Evolutionary conservation across 2,113 vertebrate genomes (phyloP), one percentile per base, ranked within the genome.

Genomic region (Lampris incognitus): DNA sequence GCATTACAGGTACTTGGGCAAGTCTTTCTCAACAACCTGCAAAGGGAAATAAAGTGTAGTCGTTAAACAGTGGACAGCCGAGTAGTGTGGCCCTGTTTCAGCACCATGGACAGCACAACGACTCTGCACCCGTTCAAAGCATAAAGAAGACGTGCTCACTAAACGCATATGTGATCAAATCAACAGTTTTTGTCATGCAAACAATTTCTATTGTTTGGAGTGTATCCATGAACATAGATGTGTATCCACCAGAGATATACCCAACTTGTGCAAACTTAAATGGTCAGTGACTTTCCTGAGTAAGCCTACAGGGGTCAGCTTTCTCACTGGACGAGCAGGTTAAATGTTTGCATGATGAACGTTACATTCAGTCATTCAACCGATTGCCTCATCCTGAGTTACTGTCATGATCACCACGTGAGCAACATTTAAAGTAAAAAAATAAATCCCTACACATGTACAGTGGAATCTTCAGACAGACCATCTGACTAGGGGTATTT

Each of bases 1-100:
- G 52, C 6, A 49, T 88, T 98, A 98, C 74, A 99, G 80, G 87
- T 95, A 97, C 0, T 58, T 62, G 0, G 95, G 94, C 38, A 99
- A 89, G 87, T 99, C 97, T 85, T 98, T 98, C 90, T 97, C 96
- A 1, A 98, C 93, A 55, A 94, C 94, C 98, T 99, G 92, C 37
- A 24, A 50, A 48, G 5, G 81, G 44, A 76, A 70, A 62, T 9
- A 13, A 60, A 51, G 0, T 42, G 5, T 24, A 55, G 7, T 11
- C 11, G 52, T 4, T n/a, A 11, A 3, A 37, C 50, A 44, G 6
- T 51, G 13, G 51, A 54, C 10, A 5, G n/a, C 9, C 10, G 3
- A 24, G 51, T 3, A 54, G 1, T 13, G 24, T 24, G 24, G 46
- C n/a, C 36, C 61, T 2, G 7, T 49, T 24, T 48, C 46, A 63